Conservation (phyloP, 1,140 invertebrate species). For the Paralvinella palmiformis region DNA sequence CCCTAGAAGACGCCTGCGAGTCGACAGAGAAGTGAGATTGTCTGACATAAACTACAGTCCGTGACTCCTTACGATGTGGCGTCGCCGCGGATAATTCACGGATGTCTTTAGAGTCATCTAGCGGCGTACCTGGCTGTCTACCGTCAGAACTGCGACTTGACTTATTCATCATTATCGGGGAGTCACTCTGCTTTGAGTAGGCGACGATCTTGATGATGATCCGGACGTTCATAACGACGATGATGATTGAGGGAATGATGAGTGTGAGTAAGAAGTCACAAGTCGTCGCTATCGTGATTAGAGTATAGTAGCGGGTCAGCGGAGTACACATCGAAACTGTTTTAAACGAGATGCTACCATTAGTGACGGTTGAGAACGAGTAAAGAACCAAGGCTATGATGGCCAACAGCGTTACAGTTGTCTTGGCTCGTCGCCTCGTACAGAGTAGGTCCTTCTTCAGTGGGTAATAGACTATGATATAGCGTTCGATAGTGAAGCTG, state of each 20-base stretch:
- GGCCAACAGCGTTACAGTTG: conserved; percentile 54
- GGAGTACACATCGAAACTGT: conserved; percentile 6
- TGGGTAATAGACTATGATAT: conserved; percentile 70
- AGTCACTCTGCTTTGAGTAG: too few species aligned
- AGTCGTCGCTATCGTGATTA: conserved; percentile 60
- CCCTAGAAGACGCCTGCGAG: too few species aligned
- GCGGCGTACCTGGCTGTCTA: too few species aligned
- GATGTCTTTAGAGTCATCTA: too few species aligned
- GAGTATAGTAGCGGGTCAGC: conserved; percentile 37
- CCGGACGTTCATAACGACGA: conserved; percentile 63
- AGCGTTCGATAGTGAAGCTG: conserved; percentile 74
- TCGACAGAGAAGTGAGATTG: too few species aligned
- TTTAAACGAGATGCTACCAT: conserved; percentile 32
- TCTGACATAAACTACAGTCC: too few species aligned
- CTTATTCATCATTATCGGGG: too few species aligned
- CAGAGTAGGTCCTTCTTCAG: conserved; percentile 66
- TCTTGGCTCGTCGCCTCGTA: conserved; percentile 63
- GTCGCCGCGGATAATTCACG: too few species aligned
- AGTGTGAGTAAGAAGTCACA: conserved; percentile 65
- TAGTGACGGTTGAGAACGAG: conserved; percentile 56
- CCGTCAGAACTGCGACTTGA: too few species aligned
- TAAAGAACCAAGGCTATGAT: conserved; percentile 56
- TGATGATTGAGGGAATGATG: conserved; percentile 62
- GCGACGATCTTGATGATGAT: conserved; percentile 57
- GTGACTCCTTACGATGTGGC: too few species aligned